These are phyloP conservation scores for Polylopha cassiicola DNA, from an alignment of 2,888 invertebrate species.

Conservation along the genomic window DNA sequence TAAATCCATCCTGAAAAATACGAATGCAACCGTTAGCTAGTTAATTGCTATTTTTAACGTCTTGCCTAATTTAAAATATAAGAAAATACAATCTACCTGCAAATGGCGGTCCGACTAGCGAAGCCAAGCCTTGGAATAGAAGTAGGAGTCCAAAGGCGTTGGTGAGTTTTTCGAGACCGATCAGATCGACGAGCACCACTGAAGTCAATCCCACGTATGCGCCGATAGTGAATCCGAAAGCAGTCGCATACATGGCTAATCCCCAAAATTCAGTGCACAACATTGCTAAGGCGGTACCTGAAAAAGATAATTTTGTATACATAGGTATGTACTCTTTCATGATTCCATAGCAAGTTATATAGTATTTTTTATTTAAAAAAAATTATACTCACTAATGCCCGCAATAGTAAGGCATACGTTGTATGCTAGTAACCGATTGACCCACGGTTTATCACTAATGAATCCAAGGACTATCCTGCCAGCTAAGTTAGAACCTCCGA, in stretches of 20 bases:
- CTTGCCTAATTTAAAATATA: slow-evolving; percentile 2
- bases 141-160: slow-evolving; percentile 95
- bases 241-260: slow-evolving; percentile 85
- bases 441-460: slow-evolving; percentile 91
- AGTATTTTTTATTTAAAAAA: not conserved
- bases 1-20: slow-evolving; percentile 85
- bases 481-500: slow-evolving; percentile 92
- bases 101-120: slow-evolving; percentile 93
- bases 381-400: slow-evolving; percentile 88
- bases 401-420: slow-evolving; percentile 91
- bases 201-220: slow-evolving; percentile 98
- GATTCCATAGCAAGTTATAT: too few species aligned
- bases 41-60: slow-evolving; percentile 1
- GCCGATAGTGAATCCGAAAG: slow-evolving; percentile 94
- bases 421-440: slow-evolving; percentile 94
- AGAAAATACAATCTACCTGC: slow-evolving; percentile 80
- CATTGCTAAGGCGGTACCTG: slow-evolving; percentile 89
- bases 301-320: slow-evolving; percentile 25
- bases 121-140: slow-evolving; percentile 95
- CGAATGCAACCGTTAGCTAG: not conserved
- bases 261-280: slow-evolving; percentile 84
- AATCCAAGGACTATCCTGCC: slow-evolving; percentile 93
- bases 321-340: too few species aligned
- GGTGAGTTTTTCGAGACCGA: slow-evolving; percentile 95
- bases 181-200: slow-evolving; percentile 94